A percentile compares a stretch with the other conserved stretches of the same genome.
Evolutionary conservation across 1,140 invertebrate genomes (phyloP).

Genomic region (Piezodorus guildinii): DNA sequence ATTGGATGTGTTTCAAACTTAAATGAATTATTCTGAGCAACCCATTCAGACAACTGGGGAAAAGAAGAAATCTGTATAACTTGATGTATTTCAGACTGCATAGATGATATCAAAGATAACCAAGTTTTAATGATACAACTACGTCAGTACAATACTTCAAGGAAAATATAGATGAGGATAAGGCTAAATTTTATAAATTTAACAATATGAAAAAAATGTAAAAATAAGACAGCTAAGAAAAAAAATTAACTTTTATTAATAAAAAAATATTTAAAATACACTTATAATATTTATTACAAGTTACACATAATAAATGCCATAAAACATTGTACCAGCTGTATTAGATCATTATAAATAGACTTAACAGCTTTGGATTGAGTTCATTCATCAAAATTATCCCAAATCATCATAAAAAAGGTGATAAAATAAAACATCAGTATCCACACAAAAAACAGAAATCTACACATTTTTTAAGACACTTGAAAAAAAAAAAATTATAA

Average conservation of each 20-base stretch:
- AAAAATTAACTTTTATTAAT: too few species aligned
- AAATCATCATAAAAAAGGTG: conserved; percentile 70
- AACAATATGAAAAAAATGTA: not conserved
- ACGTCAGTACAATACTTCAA: not conserved
- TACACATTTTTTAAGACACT: conserved; percentile 65
- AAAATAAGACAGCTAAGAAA: too few species aligned
- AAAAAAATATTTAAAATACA: too few species aligned
- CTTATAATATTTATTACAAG: too few species aligned
- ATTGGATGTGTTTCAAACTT: conserved; percentile 61
- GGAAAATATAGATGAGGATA: too few species aligned
- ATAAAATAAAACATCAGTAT: conserved; percentile 83
- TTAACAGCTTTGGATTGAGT: conserved; percentile 71
- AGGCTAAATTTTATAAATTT: too few species aligned
- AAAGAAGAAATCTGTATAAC: conserved; percentile 20
- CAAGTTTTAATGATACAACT: not conserved
- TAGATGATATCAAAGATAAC: too few species aligned
- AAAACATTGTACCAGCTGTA: conserved; percentile 95
- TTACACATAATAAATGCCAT: too few species aligned
- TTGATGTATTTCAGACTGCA: too few species aligned
- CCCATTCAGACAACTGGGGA: conserved; percentile 57
- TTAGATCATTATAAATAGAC: conserved; percentile 81
- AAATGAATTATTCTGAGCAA: conserved; percentile 48
- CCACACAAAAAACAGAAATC: conserved; percentile 82
- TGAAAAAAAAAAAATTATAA: conserved; percentile 49
- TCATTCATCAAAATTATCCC: conserved; percentile 68